Base-by-base conservation (phyloP, 2,113 vertebrate species). In the Micronycteris hirsuta region DNA sequence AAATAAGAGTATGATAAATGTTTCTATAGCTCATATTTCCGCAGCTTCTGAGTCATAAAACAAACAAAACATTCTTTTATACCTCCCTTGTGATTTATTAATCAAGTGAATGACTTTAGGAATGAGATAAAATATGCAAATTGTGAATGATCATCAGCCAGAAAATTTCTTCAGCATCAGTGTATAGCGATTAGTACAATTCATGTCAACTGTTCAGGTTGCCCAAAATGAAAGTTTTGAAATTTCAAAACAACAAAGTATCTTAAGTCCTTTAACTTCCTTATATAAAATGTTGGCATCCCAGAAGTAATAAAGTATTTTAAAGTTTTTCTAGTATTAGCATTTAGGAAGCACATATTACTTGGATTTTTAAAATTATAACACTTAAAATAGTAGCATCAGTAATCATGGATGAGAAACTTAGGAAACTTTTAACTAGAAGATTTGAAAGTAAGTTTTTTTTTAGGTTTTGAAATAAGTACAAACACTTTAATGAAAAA, bases 401-500 rank as follows among this genome's bases (percentile, higher is more conserved):
- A 89, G 24, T 76, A 54, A 89, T 58, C 31, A 80, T 58, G 17
- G 82, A 56, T 63, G 43, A 76, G 36, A 80, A 90, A 74, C 58
- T 77, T 86, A 80, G 28, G 15, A 47, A 56, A 78, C 12, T 89
- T 92, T 89, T 82, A 91, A 93, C 58, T 43, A 83, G 22, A 86
- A 91, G 28, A 61, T 65, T 68, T 93, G 36, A 76, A 76, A 31
- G 20, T 70, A 89, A 41, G 11, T 33, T 82, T 68, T 89, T 63
- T 63, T 52, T 17, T 52, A 83, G 26, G 33, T 74, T 87, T 95
- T 94, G 58, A 93, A 96, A 83, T 89, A 83, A 78, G 31, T 61
- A 78, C 11, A 83, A 84, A 80, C 87, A 76, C 13, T 95, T 96
- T 43, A 89, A 82, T 73, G 14, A 96, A 54, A 94, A 92, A 92